These are phyloP conservation scores for Phania funesta DNA, from an alignment of 2,888 invertebrate genomes.

Conservation along the genomic window DNA sequence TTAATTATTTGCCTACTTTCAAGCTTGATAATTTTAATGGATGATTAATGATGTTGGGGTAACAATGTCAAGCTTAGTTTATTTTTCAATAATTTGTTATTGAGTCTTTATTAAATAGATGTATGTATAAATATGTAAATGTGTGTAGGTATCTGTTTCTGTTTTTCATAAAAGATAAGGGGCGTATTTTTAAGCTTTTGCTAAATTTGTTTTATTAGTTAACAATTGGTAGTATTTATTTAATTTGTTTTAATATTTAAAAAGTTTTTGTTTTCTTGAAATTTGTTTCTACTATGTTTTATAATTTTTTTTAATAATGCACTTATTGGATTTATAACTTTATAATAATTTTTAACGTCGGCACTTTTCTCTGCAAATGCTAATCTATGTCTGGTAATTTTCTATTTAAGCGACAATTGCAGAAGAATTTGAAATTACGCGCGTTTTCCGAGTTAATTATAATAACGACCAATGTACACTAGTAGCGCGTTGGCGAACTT, in stretches of 20 bases:
- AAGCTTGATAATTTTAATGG: not conserved
- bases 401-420: slow-evolving; percentile 13
- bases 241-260: too few relatives aligned
- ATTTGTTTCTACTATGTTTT: too few relatives aligned
- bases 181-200: too few relatives aligned
- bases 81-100: slow-evolving; percentile 1
- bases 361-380: not conserved
- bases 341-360: slow-evolving; percentile 21
- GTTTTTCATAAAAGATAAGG: too few relatives aligned
- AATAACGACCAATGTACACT: slow-evolving; percentile 67
- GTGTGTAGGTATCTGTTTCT: slow-evolving; percentile 34
- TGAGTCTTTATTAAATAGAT: not conserved
- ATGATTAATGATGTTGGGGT: slow-evolving; percentile 42
- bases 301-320: not conserved
- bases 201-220: too few relatives aligned
- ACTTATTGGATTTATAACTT: not conserved
- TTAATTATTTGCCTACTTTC: not conserved
- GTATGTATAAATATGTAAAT: slow-evolving; percentile 11
- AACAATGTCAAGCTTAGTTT: not conserved
- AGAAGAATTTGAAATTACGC: slow-evolving; percentile 46
- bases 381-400: slow-evolving; percentile 1
- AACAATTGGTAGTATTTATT: too few relatives aligned
- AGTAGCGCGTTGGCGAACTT: slow-evolving; percentile 67
- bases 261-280: too few relatives aligned
- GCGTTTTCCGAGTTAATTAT: slow-evolving; percentile 66